These are phyloP conservation scores for Acridotheres tristis DNA, from an alignment of 2,797 vertebrate genomes.

Conservation along the genomic window DNA sequence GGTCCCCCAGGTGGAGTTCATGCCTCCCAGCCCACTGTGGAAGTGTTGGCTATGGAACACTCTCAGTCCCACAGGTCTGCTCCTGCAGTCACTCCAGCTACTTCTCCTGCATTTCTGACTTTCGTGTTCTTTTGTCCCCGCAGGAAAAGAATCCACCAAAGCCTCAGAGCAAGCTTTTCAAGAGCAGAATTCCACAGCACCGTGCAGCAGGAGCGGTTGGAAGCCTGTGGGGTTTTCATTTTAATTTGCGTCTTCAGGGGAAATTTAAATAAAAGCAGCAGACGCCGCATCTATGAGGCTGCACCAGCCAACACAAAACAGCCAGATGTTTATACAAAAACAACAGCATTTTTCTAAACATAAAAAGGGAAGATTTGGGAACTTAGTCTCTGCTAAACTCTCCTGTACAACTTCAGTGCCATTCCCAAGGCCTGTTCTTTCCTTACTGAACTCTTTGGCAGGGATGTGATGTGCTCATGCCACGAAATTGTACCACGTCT, in stretches of 20 bases:
- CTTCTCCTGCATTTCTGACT: neutral
- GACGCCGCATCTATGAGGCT: neutral
- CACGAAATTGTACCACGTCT: accelerated
- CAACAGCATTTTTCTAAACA: neutral
- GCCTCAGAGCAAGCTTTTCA: neutral
- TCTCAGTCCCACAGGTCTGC: neutral
- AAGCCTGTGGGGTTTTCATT: neutral
- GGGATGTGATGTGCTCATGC: neutral
- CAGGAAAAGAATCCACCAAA: neutral
- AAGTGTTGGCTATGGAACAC: neutral
- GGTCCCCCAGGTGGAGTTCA: neutral
- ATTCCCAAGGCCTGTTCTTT: neutral
- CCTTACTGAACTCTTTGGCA: neutral
- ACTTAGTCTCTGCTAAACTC: neutral
- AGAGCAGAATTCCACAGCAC: neutral
- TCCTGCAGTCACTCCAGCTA: neutral
- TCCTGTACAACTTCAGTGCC: neutral
- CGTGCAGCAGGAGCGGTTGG: accelerated
- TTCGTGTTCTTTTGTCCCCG: neutral
- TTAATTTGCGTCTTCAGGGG: neutral
- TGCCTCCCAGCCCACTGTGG: neutral
- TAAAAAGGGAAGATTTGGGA: neutral
- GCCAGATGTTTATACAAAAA: neutral
- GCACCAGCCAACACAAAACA: neutral
- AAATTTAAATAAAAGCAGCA: constrained; percentile 3